Percentiles rank a stretch among this genome's conserved stretches.
phyloP scores from a whole-genome alignment of 2,888 invertebrate species.

The Drosophila engyochracea region DNA sequence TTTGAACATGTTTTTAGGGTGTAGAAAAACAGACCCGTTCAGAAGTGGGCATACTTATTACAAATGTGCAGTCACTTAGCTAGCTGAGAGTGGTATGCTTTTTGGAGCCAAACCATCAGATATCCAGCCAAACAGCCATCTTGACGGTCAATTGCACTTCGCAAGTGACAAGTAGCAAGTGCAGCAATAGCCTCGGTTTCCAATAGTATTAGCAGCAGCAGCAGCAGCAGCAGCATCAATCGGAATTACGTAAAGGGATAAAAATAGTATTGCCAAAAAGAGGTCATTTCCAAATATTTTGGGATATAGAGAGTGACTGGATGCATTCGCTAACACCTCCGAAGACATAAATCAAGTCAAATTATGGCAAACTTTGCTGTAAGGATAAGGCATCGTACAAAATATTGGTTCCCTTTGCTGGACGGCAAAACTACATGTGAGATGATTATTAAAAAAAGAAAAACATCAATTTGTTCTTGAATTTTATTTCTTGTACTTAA shows the following conservation, averaged over 20 bases:
- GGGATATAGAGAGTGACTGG: neutral
- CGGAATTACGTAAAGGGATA: conserved; percentile 55
- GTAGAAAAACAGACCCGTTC: conserved; percentile 13
- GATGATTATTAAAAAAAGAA: neutral
- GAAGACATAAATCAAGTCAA: neutral
- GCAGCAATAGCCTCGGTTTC: neutral
- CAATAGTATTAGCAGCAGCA: neutral
- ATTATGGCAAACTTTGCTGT: too few species aligned
- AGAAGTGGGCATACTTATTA: conserved; percentile 1
- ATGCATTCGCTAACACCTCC: neutral
- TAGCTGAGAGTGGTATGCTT: neutral
- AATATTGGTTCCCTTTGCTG: conserved; percentile 20
- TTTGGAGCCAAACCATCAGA: neutral
- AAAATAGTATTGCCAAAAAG: conserved; percentile 56
- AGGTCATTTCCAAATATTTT: conserved; percentile 33
- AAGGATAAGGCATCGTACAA: conserved; percentile 9
- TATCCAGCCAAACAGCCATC: conserved; percentile 10
- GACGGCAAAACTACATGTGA: neutral
- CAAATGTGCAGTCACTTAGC: conserved; percentile 40
- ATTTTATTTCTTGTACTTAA: neutral
- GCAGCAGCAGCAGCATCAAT: conserved; percentile 9
- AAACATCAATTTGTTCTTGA: neutral
- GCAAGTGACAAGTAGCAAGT: conserved; percentile 50
- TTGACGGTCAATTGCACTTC: conserved; percentile 29
- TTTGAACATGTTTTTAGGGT: conserved; percentile 20